These are phyloP conservation scores for Rhopalosiphum maidis DNA, from an alignment of 1,140 invertebrate genomes.

Conservation along the genomic window DNA sequence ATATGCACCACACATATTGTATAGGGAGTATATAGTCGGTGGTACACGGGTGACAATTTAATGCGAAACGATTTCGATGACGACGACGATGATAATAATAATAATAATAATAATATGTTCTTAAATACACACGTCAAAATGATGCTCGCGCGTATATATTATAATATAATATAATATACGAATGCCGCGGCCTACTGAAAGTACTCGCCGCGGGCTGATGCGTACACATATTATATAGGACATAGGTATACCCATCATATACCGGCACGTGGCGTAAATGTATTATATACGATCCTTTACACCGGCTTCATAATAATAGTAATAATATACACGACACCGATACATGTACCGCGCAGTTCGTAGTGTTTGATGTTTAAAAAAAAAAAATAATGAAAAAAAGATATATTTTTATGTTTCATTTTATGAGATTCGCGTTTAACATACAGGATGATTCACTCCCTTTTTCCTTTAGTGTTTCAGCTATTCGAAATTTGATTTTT, in stretches of 20 bases:
- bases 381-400: neutral
- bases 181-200: neutral
- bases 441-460: too few relatives aligned
- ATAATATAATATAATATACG: neutral
- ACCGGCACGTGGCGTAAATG: neutral
- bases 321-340: neutral
- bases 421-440: neutral
- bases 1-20: neutral
- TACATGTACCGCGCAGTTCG: neutral
- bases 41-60: slow-evolving; percentile 28
- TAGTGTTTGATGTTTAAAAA: neutral
- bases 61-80: neutral
- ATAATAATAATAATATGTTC: neutral
- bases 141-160: neutral
- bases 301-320: neutral
- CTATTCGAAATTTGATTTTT: too few relatives aligned
- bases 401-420: neutral
- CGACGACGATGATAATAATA: neutral
- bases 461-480: too few relatives aligned
- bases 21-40: neutral
- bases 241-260: neutral
- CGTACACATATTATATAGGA: neutral
- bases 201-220: neutral
- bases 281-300: neutral
- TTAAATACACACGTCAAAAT: neutral